Percentiles rank a stretch among this genome's conserved stretches.
Conservation (phyloP, 2,888 invertebrate species). For the Pediacus dermestoides region DNA sequence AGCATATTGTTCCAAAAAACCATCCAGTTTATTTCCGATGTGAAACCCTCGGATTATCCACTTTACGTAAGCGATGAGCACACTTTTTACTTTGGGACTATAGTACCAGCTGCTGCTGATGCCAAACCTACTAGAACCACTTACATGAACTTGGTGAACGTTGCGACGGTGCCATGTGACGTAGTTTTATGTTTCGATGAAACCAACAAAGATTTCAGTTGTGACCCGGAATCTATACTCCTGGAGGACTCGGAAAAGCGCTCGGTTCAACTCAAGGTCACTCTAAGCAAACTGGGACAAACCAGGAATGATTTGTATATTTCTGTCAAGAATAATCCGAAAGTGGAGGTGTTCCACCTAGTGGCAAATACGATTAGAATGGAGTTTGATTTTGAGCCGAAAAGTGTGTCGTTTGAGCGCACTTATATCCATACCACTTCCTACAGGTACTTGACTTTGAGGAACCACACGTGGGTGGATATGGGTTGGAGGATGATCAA, state of each 20-base stretch:
- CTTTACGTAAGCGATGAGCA: slow-evolving; percentile 35
- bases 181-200: too few species aligned
- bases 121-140: too few species aligned
- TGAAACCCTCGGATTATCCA: slow-evolving; percentile 27
- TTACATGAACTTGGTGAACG: too few species aligned
- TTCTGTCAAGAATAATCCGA: slow-evolving; percentile 57
- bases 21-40: too few species aligned
- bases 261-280: too few species aligned
- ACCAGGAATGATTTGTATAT: slow-evolving; percentile 42
- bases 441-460: slow-evolving; percentile 49
- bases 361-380: slow-evolving; percentile 54
- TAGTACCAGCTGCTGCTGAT: too few species aligned
- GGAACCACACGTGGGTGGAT: slow-evolving; percentile 56
- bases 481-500: slow-evolving; percentile 57
- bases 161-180: too few species aligned
- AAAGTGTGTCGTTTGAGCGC: slow-evolving; percentile 52
- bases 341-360: slow-evolving; percentile 53
- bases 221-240: too few species aligned
- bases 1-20: slow-evolving; percentile 36
- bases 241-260: too few species aligned
- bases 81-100: slow-evolving; percentile 42
- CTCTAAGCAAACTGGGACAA: too few species aligned
- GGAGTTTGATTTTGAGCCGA: slow-evolving; percentile 48
- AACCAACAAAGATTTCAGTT: too few species aligned
- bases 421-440: slow-evolving; percentile 9